Base-by-base conservation (phyloP, 2,888 invertebrate genomes). In the Ophioninae sp. region DNA sequence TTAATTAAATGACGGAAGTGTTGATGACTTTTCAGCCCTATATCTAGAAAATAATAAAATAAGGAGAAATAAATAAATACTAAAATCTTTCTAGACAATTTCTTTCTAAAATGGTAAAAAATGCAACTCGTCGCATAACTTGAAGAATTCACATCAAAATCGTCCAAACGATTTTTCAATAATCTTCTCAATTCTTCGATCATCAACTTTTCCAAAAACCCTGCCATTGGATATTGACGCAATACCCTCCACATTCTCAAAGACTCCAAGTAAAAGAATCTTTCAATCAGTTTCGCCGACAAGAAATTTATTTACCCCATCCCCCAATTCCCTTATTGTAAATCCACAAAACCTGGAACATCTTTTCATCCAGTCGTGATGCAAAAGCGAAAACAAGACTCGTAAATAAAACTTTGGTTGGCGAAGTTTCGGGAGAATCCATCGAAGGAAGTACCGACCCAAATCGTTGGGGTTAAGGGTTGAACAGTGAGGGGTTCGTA, bases 391-490 rank as follows among this genome's bases (percentile, higher is more conserved):
- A 68, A 76, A 76, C 68, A 76, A 76, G 17, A 23, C 67, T 76
- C 76, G 67, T 68, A 68, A 76, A 76, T 76, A 76, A 76, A 76
- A 76, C 41, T 58, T 30, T 56, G 68, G 56, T 41, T 56, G 56
- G 51, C 58, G 67, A 76, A 76, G 30, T 76, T 30, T 30, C 59
- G 41, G 68, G 75, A 75, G 58, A 75, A 75, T 56, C 65, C 23
- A 58, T 65, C 51, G 58, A 37, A 65, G 75, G 37, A 67, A 76
- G 68, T 64, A 76, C 59, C 64, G 64, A 41, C 39, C 37, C 39
- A 59, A 76, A 76, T 76, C 67, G 58, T 76, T 20, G 76, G 76
- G 76, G 76, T 76, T 76, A 67, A 76, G 67, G 58, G 68, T 67
- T 76, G 76, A 76, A 76, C 68, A 59, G 76, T 59, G 59, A 44